phyloP scores from a whole-genome alignment of 1,140 invertebrate species.

The Tribolium castaneum region DNA sequence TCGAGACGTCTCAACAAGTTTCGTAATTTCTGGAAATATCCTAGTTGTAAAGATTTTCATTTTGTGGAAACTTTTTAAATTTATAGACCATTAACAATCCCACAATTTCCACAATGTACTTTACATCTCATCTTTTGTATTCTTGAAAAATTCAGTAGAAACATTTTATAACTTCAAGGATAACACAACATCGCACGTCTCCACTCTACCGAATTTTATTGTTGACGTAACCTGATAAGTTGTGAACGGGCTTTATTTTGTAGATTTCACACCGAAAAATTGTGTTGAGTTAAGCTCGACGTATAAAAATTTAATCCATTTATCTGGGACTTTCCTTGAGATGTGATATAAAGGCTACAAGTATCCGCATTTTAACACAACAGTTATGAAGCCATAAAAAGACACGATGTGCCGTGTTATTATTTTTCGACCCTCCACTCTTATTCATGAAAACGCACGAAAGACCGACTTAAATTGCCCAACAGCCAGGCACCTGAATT shows the following conservation, averaged over 20 bases:
- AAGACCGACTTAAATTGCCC: neutral
- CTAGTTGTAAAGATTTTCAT: slow-evolving; percentile 32
- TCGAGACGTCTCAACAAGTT: neutral
- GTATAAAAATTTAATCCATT: slow-evolving; percentile 15
- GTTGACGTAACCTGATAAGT: slow-evolving; percentile 32
- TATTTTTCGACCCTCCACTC: slow-evolving; percentile 1
- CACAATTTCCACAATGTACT: slow-evolving; percentile 21
- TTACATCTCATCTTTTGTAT: slow-evolving; percentile 21
- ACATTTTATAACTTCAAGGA: slow-evolving; percentile 27
- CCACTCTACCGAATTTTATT: slow-evolving; percentile 19
- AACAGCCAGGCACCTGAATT: neutral
- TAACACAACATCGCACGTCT: slow-evolving; percentile 9
- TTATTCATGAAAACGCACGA: slow-evolving; percentile 13
- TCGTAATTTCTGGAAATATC: neutral
- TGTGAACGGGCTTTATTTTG: slow-evolving; percentile 24
- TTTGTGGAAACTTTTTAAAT: slow-evolving; percentile 15
- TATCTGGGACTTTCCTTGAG: neutral
- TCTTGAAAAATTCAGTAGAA: slow-evolving; percentile 15
- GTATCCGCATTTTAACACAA: slow-evolving; percentile 5
- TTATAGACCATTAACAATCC: slow-evolving; percentile 27
- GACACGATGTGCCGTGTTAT: neutral
- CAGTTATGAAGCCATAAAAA: neutral
- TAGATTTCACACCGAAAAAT: slow-evolving; percentile 14
- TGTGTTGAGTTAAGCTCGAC: neutral
- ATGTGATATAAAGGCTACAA: neutral